Evolutionary conservation across 2,888 invertebrate genomes (phyloP).

Genomic region (Apotomis betuletana): DNA sequence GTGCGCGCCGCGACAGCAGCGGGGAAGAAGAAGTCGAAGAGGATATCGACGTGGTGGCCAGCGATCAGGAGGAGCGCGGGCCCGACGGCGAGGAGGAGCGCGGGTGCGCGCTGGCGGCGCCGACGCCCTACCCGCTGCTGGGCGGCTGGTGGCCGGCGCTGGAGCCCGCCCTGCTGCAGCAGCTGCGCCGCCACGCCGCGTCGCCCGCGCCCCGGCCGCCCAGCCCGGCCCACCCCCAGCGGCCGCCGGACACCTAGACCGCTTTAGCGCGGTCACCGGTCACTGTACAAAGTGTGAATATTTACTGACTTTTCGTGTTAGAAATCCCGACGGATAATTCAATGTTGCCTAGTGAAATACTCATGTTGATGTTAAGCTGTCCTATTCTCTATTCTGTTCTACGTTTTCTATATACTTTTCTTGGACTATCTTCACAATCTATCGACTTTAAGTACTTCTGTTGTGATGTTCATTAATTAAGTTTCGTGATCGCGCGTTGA

Average conservation of each 20-base stretch:
- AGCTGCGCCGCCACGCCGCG: constrained; percentile 71
- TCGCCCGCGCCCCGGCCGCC: constrained; percentile 54
- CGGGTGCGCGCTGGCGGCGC: constrained; percentile 63
- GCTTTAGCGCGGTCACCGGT: constrained; percentile 34
- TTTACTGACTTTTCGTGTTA: constrained; percentile 33
- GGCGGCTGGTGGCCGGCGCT: constrained; percentile 80
- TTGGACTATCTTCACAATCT: constrained; percentile 9
- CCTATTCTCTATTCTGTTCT: constrained; percentile 14
- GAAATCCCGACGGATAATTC: constrained; percentile 52
- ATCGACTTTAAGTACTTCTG: constrained; percentile 4
- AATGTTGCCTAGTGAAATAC: constrained; percentile 59
- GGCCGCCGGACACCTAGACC: constrained; percentile 74
- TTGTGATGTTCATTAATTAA: constrained; percentile 4
- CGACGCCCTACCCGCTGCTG: constrained; percentile 75
- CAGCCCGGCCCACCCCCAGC: constrained; percentile 68
- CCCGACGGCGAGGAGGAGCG: constrained; percentile 59
- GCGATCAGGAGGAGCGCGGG: constrained; percentile 80
- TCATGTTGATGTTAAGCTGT: constrained; percentile 42
- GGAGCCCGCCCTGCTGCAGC: constrained; percentile 79
- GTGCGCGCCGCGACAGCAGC: constrained; percentile 73
- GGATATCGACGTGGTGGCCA: constrained; percentile 88
- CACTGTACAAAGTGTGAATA: constrained; percentile 35
- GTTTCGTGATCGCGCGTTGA: constrained; percentile 51
- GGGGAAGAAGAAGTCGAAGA: constrained; percentile 85
- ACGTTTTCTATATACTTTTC: constrained; percentile 2